phyloP scores from a whole-genome alignment of 2,797 vertebrate species.

The Phoebastria nigripes region DNA sequence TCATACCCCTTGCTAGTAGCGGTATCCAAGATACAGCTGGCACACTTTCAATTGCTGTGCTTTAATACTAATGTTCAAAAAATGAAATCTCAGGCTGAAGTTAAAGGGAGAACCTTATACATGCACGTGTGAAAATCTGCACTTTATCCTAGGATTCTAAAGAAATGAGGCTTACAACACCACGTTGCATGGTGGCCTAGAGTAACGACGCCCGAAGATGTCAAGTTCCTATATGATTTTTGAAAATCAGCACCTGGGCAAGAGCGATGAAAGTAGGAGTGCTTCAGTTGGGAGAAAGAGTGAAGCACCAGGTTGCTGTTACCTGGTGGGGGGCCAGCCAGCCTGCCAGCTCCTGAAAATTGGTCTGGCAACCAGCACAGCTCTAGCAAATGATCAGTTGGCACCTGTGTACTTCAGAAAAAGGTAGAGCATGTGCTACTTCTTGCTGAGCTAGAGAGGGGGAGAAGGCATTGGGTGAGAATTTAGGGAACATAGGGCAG shows the following conservation, averaged over 20 bases:
- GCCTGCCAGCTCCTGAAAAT: not conserved
- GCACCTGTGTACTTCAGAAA: not conserved
- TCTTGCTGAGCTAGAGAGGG: not conserved
- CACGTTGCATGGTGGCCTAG: not conserved
- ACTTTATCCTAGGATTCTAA: not conserved
- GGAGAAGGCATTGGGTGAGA: not conserved
- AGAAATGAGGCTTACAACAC: not conserved
- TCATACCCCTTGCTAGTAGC: not conserved
- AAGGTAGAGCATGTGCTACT: not conserved
- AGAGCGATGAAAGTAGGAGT: not conserved
- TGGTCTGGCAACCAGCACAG: not conserved
- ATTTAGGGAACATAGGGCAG: not conserved
- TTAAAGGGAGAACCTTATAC: not conserved
- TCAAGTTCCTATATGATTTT: not conserved
- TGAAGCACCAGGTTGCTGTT: fast-evolving
- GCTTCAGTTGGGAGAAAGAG: fast-evolving
- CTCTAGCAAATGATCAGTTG: not conserved
- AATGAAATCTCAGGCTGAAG: not conserved
- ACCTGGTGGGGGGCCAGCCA: not conserved
- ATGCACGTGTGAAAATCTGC: not conserved
- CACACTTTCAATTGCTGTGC: not conserved
- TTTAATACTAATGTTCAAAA: not conserved
- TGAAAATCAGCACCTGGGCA: not conserved
- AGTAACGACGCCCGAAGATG: fast-evolving
- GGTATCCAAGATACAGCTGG: not conserved